Percentiles rank a stretch among this genome's conserved stretches.
Evolutionary conservation across 1,140 invertebrate genomes (phyloP).

Genomic region (Drosophila ohnishii): DNA sequence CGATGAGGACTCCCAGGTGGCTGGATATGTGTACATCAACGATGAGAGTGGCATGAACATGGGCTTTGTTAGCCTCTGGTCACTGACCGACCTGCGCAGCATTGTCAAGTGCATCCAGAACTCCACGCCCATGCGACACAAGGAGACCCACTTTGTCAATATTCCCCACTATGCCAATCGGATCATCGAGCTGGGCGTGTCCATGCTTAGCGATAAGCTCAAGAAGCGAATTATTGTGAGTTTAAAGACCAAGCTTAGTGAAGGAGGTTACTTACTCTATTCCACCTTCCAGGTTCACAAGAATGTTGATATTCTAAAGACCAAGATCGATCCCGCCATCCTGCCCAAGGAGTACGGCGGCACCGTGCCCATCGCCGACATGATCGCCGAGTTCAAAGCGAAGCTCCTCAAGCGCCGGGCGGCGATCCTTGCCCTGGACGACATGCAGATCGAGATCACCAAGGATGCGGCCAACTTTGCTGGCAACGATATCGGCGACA

Average conservation of each 20-base stretch:
- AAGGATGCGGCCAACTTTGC: conserved; percentile 86
- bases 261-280: neutral
- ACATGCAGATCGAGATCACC: conserved; percentile 90
- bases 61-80: conserved; percentile 92
- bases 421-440: conserved; percentile 88
- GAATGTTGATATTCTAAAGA: conserved; percentile 87
- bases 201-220: conserved; percentile 91
- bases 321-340: conserved; percentile 88
- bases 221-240: conserved; percentile 89
- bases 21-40: conserved; percentile 91
- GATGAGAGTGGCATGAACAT: conserved; percentile 92
- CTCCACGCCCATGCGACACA: conserved; percentile 94
- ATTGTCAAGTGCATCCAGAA: conserved; percentile 92
- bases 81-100: conserved; percentile 89
- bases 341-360: conserved; percentile 94
- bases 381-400: conserved; percentile 90
- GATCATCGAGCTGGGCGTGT: conserved; percentile 90
- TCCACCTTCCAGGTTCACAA: conserved; percentile 86
- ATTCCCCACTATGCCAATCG: conserved; percentile 90
- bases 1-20: conserved; percentile 91
- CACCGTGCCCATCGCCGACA: conserved; percentile 89
- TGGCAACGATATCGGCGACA: conserved; percentile 86
- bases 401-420: conserved; percentile 87
- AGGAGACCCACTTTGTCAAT: conserved; percentile 92
- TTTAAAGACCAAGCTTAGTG: neutral